These are phyloP conservation scores for Aphaenogaster ashmeadi DNA, from an alignment of 1,140 invertebrate species.

Conservation along the genomic window DNA sequence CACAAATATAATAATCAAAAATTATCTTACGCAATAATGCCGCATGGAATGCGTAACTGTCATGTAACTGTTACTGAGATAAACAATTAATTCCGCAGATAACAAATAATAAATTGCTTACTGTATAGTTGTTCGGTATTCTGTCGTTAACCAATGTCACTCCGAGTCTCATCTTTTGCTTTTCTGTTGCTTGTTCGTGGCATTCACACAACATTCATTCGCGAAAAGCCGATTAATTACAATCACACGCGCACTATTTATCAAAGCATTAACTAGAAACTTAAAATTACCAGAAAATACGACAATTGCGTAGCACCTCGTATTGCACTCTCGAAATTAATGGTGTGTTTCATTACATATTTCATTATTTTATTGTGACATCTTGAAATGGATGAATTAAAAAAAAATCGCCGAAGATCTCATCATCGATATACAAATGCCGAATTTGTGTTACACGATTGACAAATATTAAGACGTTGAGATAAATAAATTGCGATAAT, in stretches of 20 bases:
- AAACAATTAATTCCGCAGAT: not conserved
- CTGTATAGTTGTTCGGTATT: not conserved
- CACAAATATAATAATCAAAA: not conserved
- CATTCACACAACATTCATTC: not conserved
- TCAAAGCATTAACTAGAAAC: not conserved
- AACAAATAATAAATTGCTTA: slow-evolving; percentile 6
- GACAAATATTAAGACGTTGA: not conserved
- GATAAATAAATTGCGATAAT: not conserved
- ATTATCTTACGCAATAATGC: not conserved
- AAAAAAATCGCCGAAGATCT: no score
- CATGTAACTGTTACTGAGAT: not conserved
- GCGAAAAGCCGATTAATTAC: not conserved
- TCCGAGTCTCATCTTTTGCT: not conserved
- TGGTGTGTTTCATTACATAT: not conserved
- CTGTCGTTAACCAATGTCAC: not conserved
- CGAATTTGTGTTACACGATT: not conserved
- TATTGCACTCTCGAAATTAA: not conserved
- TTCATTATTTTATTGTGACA: not conserved
- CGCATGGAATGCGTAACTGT: not conserved
- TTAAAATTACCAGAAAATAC: slow-evolving; percentile 2
- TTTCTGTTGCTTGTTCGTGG: not conserved
- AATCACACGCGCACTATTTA: not conserved
- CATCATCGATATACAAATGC: not conserved
- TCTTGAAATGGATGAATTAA: not conserved
- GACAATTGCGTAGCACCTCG: not conserved